Evolutionary conservation across 2,113 vertebrate genomes (phyloP), one percentile per base, ranked within the genome.

Genomic region (Bucco capensis): DNA sequence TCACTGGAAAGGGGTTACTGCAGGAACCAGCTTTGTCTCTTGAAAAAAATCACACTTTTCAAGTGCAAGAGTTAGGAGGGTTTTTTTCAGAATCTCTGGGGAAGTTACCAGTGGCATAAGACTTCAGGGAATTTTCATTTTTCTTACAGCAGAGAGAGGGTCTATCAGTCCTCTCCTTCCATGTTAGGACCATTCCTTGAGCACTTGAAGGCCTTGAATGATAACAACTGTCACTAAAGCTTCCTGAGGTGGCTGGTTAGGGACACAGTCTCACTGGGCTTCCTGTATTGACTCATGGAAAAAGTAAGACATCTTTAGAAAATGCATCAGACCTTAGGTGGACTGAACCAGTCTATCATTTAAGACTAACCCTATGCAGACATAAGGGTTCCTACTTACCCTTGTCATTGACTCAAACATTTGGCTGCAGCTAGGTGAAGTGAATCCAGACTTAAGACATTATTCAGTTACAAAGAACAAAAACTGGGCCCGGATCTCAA

Each of bases 221-320:
- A 2, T 42, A 58, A 49, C 19, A 42, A 38, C 38, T 14, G n/a
- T 23, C 0, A 1, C 37, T 46, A 35, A 33, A 1, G 1, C 25
- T 51, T 77, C n/a, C 42, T 0, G 0, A 73, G 33, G 8, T 33
- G 23, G n/a, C 44, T 1, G 1, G 37, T 57, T 35, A 77, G 65
- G 47, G 19, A 56, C 47, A 50, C 25, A 37, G 22, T 83, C 65
- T 86, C 53, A 40, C 37, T 35, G 31, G 8, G 54, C 31, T 81
- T 69, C 46, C 24, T 72, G 51, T 37, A 8, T 42, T 58, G 57
- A 58, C 27, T 75, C 42, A 58, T 7, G 31, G 40, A 75, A 49
- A 37, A 78, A 78, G 71, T 53, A 1, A 44, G 31, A 44, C 30
- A 46, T 14, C 15, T 56, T 83, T 6, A 60, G 35, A 65, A 79